phyloP scores from a whole-genome alignment of 2,113 vertebrate species.

The Pogona vitticeps region DNA sequence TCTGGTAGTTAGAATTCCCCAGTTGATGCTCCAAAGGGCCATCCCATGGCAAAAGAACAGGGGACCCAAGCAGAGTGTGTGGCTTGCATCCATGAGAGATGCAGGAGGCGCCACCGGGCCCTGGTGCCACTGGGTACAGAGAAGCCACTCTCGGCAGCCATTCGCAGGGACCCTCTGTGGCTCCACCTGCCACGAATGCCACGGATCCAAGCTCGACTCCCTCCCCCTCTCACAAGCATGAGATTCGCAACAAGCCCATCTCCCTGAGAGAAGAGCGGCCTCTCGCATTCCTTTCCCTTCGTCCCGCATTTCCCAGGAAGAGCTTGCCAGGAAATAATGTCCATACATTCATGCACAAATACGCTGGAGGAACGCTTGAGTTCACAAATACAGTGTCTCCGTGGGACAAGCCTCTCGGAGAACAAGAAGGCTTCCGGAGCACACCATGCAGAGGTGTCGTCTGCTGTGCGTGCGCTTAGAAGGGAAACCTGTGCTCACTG shows the following conservation, averaged over 20 bases:
- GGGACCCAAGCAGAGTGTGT: too few relatives aligned
- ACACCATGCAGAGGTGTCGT: too few relatives aligned
- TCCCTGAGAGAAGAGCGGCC: background rate
- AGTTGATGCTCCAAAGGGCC: too few relatives aligned
- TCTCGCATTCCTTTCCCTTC: background rate
- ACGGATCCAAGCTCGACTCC: too few relatives aligned
- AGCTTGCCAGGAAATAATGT: background rate
- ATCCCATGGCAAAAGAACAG: too few relatives aligned
- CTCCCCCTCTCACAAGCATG: too few relatives aligned
- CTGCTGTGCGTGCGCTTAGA: too few relatives aligned
- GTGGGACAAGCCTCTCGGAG: background rate
- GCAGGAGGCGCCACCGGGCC: too few relatives aligned
- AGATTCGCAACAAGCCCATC: background rate
- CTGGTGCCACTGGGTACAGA: too few relatives aligned
- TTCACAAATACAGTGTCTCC: conserved; percentile 7
- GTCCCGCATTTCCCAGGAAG: background rate
- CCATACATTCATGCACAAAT: background rate
- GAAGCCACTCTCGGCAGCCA: background rate
- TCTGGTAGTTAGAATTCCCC: too few relatives aligned
- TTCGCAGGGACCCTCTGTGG: too few relatives aligned
- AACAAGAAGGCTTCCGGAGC: background rate
- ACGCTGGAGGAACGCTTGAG: background rate
- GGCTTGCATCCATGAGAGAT: too few relatives aligned
- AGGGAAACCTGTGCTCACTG: background rate
- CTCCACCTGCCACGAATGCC: background rate